Conservation (phyloP, 2,113 vertebrate genomes). For the Varanus komodoensis region DNA sequence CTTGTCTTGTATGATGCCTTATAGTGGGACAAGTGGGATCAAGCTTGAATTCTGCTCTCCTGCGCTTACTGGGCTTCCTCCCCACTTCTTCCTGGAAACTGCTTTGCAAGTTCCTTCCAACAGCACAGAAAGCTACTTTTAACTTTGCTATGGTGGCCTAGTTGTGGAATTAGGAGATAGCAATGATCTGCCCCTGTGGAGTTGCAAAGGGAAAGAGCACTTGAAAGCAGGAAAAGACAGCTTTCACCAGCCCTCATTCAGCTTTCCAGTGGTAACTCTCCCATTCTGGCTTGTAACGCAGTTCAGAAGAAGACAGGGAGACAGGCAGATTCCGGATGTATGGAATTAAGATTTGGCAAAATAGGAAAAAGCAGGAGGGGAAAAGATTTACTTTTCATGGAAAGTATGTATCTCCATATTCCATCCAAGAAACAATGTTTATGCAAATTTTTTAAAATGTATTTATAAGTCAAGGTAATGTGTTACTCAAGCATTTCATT, state of each 20-base stretch:
- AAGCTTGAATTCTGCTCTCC: no score
- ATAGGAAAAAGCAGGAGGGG: neutral
- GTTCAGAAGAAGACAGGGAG: neutral
- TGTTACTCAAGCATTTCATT: constrained; percentile 14
- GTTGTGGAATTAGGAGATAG: neutral
- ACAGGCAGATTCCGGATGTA: neutral
- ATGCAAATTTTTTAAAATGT: neutral
- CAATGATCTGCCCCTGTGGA: neutral
- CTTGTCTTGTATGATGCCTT: no score
- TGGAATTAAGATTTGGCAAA: neutral
- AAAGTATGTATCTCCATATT: neutral
- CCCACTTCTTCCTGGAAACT: no score
- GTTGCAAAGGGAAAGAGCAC: neutral
- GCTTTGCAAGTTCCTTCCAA: no score
- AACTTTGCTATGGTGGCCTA: no score
- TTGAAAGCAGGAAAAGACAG: neutral
- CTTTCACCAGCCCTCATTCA: neutral
- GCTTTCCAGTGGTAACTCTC: neutral
- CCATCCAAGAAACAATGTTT: neutral
- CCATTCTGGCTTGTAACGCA: neutral
- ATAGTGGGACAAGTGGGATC: no score
- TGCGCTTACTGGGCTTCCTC: no score
- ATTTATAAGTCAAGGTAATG: constrained; percentile 15
- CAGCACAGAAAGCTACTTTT: no score
- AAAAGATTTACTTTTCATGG: neutral